phyloP scores from a whole-genome alignment of 2,797 vertebrate genomes.

The Xiphorhynchus erythropygius region DNA sequence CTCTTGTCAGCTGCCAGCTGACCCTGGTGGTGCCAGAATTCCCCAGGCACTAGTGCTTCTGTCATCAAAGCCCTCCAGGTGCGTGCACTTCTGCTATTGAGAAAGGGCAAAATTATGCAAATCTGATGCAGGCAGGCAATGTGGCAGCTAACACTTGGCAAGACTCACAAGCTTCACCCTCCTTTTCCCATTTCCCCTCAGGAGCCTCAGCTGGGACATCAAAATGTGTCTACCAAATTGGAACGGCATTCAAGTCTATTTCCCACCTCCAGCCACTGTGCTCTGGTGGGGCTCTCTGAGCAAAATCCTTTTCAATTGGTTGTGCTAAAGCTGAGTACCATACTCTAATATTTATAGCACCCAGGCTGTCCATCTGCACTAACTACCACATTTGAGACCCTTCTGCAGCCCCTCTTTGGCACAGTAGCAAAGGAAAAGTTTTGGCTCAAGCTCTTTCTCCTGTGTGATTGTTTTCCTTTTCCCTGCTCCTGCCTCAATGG shows the following conservation, averaged over 20 bases:
- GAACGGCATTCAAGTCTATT: not conserved
- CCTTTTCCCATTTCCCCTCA: conserved; percentile 23
- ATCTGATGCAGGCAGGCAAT: conserved; percentile 46
- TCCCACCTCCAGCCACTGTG: not conserved
- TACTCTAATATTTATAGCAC: not conserved
- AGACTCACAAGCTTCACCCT: not conserved
- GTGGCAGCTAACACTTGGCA: conserved; percentile 37
- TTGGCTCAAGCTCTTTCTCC: not conserved
- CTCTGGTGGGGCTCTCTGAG: not conserved
- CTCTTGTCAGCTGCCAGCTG: conserved; percentile 17
- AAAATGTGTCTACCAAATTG: not conserved
- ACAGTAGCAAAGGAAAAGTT: not conserved
- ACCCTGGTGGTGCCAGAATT: conserved; percentile 42
- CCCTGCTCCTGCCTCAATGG: not conserved
- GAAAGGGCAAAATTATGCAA: conserved; percentile 54
- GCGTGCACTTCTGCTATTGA: conserved; percentile 34
- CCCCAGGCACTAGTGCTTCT: not conserved
- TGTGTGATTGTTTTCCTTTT: not conserved
- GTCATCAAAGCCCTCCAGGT: conserved; percentile 55
- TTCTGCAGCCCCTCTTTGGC: not conserved
- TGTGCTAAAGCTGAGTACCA: not conserved
- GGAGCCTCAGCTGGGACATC: conserved; percentile 46
- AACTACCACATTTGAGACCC: not conserved
- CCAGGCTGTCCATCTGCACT: not conserved
- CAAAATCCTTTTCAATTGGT: not conserved